Base-by-base conservation (phyloP, 2,113 vertebrate species). In the Eurypyga helias region DNA sequence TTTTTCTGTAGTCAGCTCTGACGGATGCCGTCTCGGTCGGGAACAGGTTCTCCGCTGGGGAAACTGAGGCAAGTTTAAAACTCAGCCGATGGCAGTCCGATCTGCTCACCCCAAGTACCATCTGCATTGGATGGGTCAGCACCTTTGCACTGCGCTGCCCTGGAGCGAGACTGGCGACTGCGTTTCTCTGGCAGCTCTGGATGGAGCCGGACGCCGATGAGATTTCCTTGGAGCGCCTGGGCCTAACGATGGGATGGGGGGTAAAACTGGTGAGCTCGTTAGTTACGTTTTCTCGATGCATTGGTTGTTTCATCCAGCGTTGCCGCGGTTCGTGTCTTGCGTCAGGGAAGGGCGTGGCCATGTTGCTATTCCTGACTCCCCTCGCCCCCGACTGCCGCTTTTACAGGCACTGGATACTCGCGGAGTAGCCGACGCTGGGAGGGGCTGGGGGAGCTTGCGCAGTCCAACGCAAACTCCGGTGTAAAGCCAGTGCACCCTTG, bases 91-190 rank as follows among this genome's bases (percentile, higher is more conserved):
- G 54, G 11, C 61, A 49, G 6, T 70, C 46, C 48, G 4, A 41
- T 15, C 45, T 60, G n/a, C 73, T 84, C 5, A 11, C n/a, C n/a
- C n/a, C n/a, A n/a, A 54, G 33, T 58, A 33, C 36, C n/a, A 29
- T 33, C 49, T 34, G 0, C 21, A n/a, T 49, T n/a, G 61, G 17
- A 15, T 13, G 29, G 33, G 34, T 64, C 38, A 29, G 5, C 75
- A 13, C 10, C 34, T 19, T 11, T 28, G 79, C 43, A 20, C 11
- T 36, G 24, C 3, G 15, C 41, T n/a, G 11, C 31, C 17, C 13
- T 26, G 60, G 60, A 78, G 48, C 0, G 0, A 88, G 51, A 64
- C 36, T 36, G 46, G 0, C 13, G 33, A 60, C 17, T 15, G 7
- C 5, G 0, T 72, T 81, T 76, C 41, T 87, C 16, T 41, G 45